Base-by-base conservation (phyloP, 2,113 vertebrate species). In the Polypterus bichir region DNA sequence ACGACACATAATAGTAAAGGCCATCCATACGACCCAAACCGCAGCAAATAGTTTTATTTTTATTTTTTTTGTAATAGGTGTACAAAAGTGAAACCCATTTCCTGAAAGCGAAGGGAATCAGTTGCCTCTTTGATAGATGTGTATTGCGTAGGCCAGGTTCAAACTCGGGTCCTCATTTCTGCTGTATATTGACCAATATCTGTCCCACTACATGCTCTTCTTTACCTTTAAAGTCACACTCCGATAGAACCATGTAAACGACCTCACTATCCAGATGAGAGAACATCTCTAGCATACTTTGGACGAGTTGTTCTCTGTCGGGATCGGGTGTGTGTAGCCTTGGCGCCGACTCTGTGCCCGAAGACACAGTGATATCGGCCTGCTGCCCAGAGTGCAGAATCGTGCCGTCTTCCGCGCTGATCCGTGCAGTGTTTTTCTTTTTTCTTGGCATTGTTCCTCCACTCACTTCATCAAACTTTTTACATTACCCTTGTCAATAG, bases 221-320 rank as follows among this genome's bases (percentile, higher is more conserved):
- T 69, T 83, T 89, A 98, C 96, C 93, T 96, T 90, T 92, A 74
- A 96, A 97, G 71, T 97, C 94, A 72, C 86, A 91, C 77, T 99
- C 95, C 67, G 90, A 89, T 52, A 99, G 87, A 74, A 97, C 88
- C 76, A 98, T 91, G 80, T 93, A 88, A 49, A 98, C 79, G 59
- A 99, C 91, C 64, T 90, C 88, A 2, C 91, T 87, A 71, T 98
- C 96, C 76, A 99, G 74, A 60, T 91, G 86, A 49, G 92, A 90
- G 76, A 99, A 99, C 86, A 98, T 93, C 74, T 97, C 94, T 72
- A 87, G 88, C 88, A 96, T 86, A 67, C 65, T 83, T 67, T 71
- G 82, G 65, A 91, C 72, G 68, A 94, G 85, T 10, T 83, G 74
- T 66, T 94, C 86, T 65, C 85, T 87, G 65, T 3, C 69, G 1